Evolutionary conservation across 2,888 invertebrate genomes (phyloP), one percentile per base, ranked within the genome.

Genomic region (Nasonovia ribisnigri): DNA sequence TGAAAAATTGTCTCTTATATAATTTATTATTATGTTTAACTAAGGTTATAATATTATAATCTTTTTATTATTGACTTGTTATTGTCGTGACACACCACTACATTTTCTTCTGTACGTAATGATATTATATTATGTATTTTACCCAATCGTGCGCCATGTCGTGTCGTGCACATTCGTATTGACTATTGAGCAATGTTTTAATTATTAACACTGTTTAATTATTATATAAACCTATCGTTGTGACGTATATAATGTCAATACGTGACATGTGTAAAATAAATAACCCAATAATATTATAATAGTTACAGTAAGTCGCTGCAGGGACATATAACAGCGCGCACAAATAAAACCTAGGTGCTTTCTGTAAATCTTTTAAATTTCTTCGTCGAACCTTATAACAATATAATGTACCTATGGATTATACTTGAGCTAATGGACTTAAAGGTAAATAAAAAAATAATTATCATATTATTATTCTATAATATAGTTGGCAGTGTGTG

Each of bases 81-180:
- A 57, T 91, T 91, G 86, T 91, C 46, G 6, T 36, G 43, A 84
- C 43, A 84, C 43, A 84, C 36, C 86, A 48, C n/a, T 87, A 48
- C n/a, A 43, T 43, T 89, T 84, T 84, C 42, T 84, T 43, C 20
- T 84, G 4, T n/a, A 42, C 51, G 36, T 29, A 42, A 46, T 51
- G 11, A 86, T 86, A 67, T 67, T 42, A 84, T 42, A 84, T 26
- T 11, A 24, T 42, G 24, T 43, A 26, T 24, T 84, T 43, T 8
- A 57, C 3, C 26, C 42, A 42, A 88, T 88, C 87, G 42, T 42
- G 20, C 36, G 51, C 36, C 42, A 6, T 57, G 88, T 88, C 43
- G 57, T 29, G 29, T 42, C 54, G 26, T 16, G 43, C 84, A 43
- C 84, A 29, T 84, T 26, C 29, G 29, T 20, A 51, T 46, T 46